Conservation (phyloP, 2,797 vertebrate species). For the Enoplosus armatus region DNA sequence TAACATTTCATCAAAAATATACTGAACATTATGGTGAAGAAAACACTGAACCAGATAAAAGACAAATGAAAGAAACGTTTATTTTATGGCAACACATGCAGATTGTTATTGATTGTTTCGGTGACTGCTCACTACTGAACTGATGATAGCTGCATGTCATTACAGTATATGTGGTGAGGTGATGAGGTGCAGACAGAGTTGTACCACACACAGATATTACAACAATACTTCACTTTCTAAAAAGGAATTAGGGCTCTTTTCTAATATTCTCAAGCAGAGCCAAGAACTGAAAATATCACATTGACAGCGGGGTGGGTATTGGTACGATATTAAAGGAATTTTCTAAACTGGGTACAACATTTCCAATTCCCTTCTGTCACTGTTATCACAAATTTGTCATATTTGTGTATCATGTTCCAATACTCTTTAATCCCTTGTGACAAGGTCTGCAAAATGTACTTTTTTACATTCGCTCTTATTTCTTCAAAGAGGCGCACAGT, state of each 20-base stretch:
- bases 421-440: constrained; percentile 76
- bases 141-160: not conserved
- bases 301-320: constrained; percentile 67
- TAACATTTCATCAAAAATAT: not conserved
- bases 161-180: not conserved
- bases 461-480: constrained; percentile 59
- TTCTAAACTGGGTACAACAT: constrained; percentile 67
- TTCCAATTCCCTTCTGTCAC: constrained; percentile 76
- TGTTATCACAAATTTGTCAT: constrained; percentile 77
- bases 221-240: constrained; percentile 33
- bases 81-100: not conserved
- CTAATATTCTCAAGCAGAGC: constrained; percentile 38
- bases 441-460: constrained; percentile 68
- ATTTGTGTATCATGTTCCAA: constrained; percentile 74
- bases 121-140: not conserved
- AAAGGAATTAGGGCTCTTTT: constrained; percentile 33
- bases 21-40: not conserved
- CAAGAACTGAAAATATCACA: constrained; percentile 50
- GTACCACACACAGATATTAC: constrained; percentile 31
- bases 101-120: not conserved
- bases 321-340: constrained; percentile 64
- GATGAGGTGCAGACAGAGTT: constrained; percentile 8
- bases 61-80: not conserved
- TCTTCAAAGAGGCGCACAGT: constrained; percentile 57
- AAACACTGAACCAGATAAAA: not conserved